Evolutionary conservation across 2,113 vertebrate genomes (phyloP), one percentile per base, ranked within the genome.

Genomic region (Scolopax mira): DNA sequence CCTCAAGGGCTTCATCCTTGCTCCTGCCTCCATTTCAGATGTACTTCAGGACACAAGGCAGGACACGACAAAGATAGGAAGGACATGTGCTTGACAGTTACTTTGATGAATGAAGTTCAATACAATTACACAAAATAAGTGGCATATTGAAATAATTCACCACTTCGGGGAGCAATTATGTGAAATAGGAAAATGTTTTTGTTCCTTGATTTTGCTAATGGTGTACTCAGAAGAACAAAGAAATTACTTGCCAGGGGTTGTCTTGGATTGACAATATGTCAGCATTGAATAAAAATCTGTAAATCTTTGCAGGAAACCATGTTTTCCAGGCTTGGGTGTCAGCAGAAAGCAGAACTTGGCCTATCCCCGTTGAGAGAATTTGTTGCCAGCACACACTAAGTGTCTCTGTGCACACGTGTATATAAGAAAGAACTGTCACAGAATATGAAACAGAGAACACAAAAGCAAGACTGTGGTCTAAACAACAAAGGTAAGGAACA

Each of bases 31-130:
- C 46, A 60, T 80, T 49, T 91, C 48, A 72, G n/a, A 62, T 10
- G 4, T 41, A 54, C 27, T 77, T 79, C n/a, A 66, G 62, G 14
- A 49, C 18, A 75, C 39, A 62, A 73, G 28, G 19, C 23, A 90
- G 74, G 48, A 87, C 22, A 61, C 90, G 74, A 90, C 46, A 95
- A 90, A 90, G 30, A 71, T 83, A 67, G 33, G 88, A 86, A 90
- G 48, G 33, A 54, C 12, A 17, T 13, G 1, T 19, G 7, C 14
- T 90, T 67, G 27, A 6, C 37, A 61, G 25, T 82, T 85, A 48
- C 69, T 86, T 79, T 72, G 57, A 61, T 88, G 90, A 72, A 65
- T 57, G 52, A 73, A 44, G 23, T 69, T 88, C 70, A 85, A 70
- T 42, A 86, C 13, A 70, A 42, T 88, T 85, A 66, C 41, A 85